phyloP scores from a whole-genome alignment of 1,140 invertebrate genomes.

The Halictus rubicundus region DNA sequence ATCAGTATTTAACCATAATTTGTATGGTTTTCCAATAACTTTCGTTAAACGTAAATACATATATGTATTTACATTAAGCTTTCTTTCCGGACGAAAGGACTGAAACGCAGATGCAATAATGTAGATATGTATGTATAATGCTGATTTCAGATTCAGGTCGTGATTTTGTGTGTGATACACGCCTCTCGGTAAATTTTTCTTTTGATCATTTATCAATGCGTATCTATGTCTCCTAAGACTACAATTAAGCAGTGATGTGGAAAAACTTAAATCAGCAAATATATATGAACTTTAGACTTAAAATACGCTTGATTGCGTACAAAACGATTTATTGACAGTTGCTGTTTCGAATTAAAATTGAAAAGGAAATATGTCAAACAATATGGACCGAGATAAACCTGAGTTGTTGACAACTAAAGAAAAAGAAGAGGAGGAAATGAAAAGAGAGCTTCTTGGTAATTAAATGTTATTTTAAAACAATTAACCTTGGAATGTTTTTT shows the following conservation, averaged over 20 bases:
- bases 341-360: neutral
- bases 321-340: slow-evolving; percentile 10
- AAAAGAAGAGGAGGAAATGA: slow-evolving; percentile 59
- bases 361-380: slow-evolving; percentile 41
- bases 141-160: slow-evolving; percentile 5
- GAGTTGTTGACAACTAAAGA: slow-evolving; percentile 38
- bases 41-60: too few relatives aligned
- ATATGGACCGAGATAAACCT: slow-evolving; percentile 48
- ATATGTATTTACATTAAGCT: neutral
- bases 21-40: neutral
- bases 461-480: neutral
- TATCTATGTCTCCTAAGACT: neutral
- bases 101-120: neutral
- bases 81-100: neutral
- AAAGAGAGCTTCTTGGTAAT: slow-evolving; percentile 58
- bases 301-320: neutral
- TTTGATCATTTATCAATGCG: neutral
- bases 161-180: neutral
- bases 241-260: slow-evolving; percentile 13
- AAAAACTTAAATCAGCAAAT: neutral
- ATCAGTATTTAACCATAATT: neutral
- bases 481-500: neutral
- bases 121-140: neutral
- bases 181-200: neutral
- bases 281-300: neutral